These are phyloP conservation scores for Laodelphax striatellus DNA, from an alignment of 1,140 invertebrate species.

Conservation along the genomic window DNA sequence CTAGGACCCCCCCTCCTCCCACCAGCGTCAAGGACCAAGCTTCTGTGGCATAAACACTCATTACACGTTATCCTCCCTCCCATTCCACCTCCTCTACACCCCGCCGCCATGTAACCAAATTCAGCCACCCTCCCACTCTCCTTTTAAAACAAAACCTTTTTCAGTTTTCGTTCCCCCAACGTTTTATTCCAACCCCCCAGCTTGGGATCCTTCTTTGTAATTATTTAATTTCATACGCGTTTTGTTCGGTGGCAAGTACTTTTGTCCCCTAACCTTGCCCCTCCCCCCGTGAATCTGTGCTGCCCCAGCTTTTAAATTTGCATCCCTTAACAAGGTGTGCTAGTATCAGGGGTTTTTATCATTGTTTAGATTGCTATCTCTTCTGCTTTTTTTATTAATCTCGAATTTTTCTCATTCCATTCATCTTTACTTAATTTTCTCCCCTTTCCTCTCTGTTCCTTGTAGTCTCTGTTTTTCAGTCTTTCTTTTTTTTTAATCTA, in stretches of 20 bases:
- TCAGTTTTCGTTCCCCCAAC: background rate
- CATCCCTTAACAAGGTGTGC: background rate
- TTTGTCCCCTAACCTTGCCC: too few species aligned
- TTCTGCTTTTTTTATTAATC: too few species aligned
- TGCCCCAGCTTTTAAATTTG: background rate
- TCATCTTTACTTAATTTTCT: too few species aligned
- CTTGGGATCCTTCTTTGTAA: background rate
- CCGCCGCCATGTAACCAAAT: background rate
- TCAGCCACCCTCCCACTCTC: background rate
- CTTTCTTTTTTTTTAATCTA: too few species aligned
- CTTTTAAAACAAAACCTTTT: background rate
- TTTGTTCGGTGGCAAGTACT: background rate
- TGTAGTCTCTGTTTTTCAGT: too few species aligned
- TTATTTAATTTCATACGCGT: conserved; percentile 2
- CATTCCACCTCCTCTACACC: background rate
- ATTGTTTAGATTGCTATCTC: too few species aligned
- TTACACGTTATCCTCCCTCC: background rate
- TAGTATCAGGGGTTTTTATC: background rate
- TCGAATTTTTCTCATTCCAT: too few species aligned
- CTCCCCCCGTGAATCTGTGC: background rate
- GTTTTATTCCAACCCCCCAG: background rate
- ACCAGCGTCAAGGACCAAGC: background rate
- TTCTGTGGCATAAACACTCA: conserved; percentile 1
- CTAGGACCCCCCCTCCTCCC: background rate
- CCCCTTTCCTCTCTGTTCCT: too few species aligned